Evolutionary conservation across 37 sponge, comb jelly and placozoan genomes (phyloP).

Genomic region (Diacarnus erythraeanus): DNA sequence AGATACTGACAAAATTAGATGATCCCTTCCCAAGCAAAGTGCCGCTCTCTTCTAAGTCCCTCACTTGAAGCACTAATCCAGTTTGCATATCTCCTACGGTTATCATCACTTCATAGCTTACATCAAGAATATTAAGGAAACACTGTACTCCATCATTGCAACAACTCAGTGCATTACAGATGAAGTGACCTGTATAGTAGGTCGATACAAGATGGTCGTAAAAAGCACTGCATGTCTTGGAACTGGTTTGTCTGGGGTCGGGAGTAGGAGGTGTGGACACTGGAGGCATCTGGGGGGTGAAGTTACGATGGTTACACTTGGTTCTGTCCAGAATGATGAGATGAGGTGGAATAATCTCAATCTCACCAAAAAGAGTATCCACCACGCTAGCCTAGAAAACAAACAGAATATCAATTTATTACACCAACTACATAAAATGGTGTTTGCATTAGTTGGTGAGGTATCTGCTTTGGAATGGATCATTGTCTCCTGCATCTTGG

Average conservation of each 20-base stretch:
- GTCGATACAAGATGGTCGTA: neutral
- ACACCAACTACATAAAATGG: no score
- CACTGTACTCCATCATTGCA: neutral
- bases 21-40: neutral
- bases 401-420: neutral
- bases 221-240: neutral
- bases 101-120: neutral
- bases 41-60: neutral
- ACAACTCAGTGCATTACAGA: neutral
- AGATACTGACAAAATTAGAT: neutral
- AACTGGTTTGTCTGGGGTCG: neutral
- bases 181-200: neutral
- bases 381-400: slow-evolving; percentile 11
- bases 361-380: neutral
- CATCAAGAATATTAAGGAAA: neutral
- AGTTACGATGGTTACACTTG: neutral
- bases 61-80: neutral
- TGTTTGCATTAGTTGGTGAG: neutral
- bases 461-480: neutral
- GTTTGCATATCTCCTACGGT: neutral
- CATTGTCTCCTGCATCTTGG: neutral
- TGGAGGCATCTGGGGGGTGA: slow-evolving; percentile 7
- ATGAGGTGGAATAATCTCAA: slow-evolving; percentile 11
- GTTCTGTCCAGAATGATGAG: slow-evolving; percentile 43
- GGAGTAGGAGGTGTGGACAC: neutral